Conservation (phyloP, 1,140 invertebrate genomes). For the Aphelinus atriplicis region DNA sequence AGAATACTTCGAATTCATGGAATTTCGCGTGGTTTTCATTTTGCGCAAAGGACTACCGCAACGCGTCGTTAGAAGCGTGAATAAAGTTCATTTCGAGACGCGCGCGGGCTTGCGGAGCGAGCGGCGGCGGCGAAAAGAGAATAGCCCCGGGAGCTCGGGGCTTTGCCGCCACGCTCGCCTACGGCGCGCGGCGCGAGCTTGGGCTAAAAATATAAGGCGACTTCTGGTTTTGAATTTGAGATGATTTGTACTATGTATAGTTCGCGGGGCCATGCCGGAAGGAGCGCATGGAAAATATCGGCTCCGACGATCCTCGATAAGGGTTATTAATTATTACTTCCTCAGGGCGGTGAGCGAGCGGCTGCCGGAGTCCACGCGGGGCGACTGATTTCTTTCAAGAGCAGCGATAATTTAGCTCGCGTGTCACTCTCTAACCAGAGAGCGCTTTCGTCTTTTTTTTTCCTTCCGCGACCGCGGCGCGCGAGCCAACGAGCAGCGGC, state of each 20-base stretch:
- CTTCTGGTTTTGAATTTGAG: constrained; percentile 37
- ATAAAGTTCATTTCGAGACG: constrained; percentile 31
- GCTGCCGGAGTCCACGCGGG: not conserved
- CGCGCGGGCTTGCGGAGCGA: not conserved
- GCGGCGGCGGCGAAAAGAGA: constrained; percentile 23
- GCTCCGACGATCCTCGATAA: constrained; percentile 22
- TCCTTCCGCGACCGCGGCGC: not conserved
- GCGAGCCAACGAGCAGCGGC: not conserved
- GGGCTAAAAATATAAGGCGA: constrained; percentile 26
- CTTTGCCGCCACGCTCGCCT: not conserved
- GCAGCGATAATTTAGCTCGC: constrained; percentile 28
- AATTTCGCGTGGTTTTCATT: constrained; percentile 25
- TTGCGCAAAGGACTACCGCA: constrained; percentile 30
- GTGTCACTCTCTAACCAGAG: constrained; percentile 33
- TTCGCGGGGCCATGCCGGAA: not conserved
- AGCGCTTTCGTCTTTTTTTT: constrained; percentile 19
- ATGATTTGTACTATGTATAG: constrained; percentile 40
- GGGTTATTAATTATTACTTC: constrained; percentile 39
- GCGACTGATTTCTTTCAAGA: constrained; percentile 38
- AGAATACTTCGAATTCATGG: constrained; percentile 23
- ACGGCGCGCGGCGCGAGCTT: not conserved
- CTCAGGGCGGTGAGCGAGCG: not conserved
- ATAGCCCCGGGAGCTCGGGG: constrained; percentile 17
- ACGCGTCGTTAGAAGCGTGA: constrained; percentile 37
- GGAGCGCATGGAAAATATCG: constrained; percentile 28